These are phyloP conservation scores for Lanistes nyassanus DNA, from an alignment of 1,140 invertebrate genomes.

Conservation along the genomic window DNA sequence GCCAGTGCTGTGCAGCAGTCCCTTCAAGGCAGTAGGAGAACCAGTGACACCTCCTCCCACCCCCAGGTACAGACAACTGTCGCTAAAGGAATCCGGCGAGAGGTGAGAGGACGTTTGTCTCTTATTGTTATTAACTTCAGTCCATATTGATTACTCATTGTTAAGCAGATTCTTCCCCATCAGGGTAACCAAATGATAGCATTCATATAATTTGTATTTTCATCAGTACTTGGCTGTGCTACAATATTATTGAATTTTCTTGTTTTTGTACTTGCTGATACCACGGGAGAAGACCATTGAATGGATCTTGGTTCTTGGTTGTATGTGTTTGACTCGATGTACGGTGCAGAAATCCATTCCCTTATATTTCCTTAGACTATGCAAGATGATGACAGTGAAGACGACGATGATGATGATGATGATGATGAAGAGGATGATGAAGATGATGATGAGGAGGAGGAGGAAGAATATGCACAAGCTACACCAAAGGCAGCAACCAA, in stretches of 20 bases:
- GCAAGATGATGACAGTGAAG: conserved; percentile 52
- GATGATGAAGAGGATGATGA: conserved; percentile 52
- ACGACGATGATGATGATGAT: conserved; percentile 54
- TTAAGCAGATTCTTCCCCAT: too few relatives aligned
- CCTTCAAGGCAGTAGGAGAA: conserved; percentile 26
- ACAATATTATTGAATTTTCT: neutral
- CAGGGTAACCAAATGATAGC: conserved; percentile 15
- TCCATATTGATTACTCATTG: too few relatives aligned
- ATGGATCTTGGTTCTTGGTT: neutral
- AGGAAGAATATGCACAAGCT: conserved; percentile 40
- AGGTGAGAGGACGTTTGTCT: conserved; percentile 20
- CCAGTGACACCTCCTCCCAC: conserved; percentile 18
- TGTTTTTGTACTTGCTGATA: too few relatives aligned
- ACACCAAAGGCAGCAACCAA: conserved; percentile 26
- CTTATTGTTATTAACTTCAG: too few relatives aligned
- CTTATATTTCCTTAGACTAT: conserved; percentile 37
- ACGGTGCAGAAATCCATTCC: neutral
- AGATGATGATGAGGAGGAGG: conserved; percentile 47
- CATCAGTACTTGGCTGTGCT: neutral
- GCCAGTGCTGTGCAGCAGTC: conserved; percentile 51
- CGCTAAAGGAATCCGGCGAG: conserved; percentile 19
- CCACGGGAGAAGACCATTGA: neutral
- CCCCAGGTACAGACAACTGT: conserved; percentile 16
- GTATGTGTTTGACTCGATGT: neutral
- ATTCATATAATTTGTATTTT: conserved; percentile 5